Evolutionary conservation across 2,113 vertebrate species (phyloP).

Genomic region (human): DNA sequence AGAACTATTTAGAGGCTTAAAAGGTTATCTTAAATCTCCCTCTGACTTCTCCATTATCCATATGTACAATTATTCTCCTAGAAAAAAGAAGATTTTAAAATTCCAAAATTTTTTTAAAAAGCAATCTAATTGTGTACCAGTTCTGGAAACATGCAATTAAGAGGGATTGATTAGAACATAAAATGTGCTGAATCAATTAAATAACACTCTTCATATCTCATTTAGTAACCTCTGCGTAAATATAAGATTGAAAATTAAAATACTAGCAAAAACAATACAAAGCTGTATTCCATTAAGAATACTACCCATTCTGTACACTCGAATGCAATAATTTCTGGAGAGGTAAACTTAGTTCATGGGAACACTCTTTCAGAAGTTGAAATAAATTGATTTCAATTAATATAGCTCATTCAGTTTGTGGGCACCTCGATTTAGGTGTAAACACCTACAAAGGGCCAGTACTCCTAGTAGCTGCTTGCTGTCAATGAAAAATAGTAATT

Average conservation of each 20-base stretch:
- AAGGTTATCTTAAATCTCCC: slow-evolving; percentile 23
- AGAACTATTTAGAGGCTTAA: background rate
- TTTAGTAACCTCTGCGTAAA: background rate
- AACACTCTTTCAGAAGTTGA: background rate
- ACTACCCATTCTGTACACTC: too few relatives aligned
- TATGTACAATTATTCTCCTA: slow-evolving; percentile 28
- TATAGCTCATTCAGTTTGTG: background rate
- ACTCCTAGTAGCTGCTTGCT: background rate
- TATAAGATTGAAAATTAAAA: background rate
- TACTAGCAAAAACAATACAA: background rate
- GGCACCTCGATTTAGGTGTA: background rate
- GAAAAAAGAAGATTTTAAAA: slow-evolving; percentile 39
- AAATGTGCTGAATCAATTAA: background rate
- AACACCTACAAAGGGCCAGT: background rate
- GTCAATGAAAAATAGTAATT: background rate
- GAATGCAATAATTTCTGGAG: background rate
- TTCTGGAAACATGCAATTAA: background rate
- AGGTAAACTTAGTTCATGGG: background rate
- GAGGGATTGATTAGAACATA: background rate
- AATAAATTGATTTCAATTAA: background rate
- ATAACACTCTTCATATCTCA: background rate
- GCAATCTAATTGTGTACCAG: background rate
- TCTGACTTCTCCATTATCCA: background rate
- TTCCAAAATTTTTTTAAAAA: background rate
- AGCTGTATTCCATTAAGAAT: background rate